Base-by-base conservation (phyloP, 1,140 invertebrate species). In the Aphelenchoides besseyi region DNA sequence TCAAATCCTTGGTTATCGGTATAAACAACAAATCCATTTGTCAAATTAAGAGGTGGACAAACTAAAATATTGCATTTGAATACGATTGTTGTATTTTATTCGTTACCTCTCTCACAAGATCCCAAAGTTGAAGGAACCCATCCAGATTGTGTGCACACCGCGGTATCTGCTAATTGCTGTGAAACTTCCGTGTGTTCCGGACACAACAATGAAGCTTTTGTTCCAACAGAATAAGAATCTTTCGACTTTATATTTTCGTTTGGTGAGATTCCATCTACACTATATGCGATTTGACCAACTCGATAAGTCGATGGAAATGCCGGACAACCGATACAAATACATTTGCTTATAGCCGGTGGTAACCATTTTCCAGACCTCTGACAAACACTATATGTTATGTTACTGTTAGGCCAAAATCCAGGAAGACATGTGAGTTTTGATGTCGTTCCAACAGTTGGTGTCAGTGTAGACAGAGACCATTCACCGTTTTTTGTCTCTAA, bases 1-100 rank as follows among this genome's bases (percentile, higher is more conserved):
- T 69, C 67, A 33, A 70, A 69, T 1, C 67, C 67, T 12, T 28
- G 67, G n/a, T n/a, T 33, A 29, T 69, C 61, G 12, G 67, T 69
- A 35, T 69, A 69, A n/a, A 68, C 16, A n/a, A 69, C 29, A 16
- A 16, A 26, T n/a, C 16, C 67, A 23, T 30, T 23, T 18, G 16
- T 1, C 12, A 23, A 12, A 23, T 23, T n/a, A 68, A 71, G 32
- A 16, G 68, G 67, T n/a, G 67, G 67, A 29, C 67, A 69, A n/a
- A 69, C 67, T 69, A 71, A 1, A 69, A 70, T 2, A 37, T 5
- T 18, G 16, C 5, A 59, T 18, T 59, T 33, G 5, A 8, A 28
- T 8, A 8, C 18, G 55, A 33, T 1, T 66, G 30, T 32, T 66
- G 29, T 28, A 26, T 59, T n/a, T 1, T n/a, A 23, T 59, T 71